phyloP scores from a whole-genome alignment of 2,888 invertebrate species.

The Dasypolia templi region DNA sequence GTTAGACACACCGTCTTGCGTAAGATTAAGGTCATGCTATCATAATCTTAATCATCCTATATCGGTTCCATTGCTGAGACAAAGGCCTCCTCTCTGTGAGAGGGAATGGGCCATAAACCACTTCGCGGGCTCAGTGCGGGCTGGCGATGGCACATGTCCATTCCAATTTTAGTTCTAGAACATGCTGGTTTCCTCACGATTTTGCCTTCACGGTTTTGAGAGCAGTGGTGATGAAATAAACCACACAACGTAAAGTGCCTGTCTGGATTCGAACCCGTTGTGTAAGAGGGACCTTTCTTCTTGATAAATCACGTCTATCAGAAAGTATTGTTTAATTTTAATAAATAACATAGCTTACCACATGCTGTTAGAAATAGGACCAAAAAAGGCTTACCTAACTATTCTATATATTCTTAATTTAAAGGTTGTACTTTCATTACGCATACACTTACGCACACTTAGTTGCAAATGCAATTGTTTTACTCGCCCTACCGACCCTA shows the following conservation, averaged over 20 bases:
- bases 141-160: neutral
- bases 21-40: neutral
- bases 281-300: no score
- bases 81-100: neutral
- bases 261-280: neutral
- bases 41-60: neutral
- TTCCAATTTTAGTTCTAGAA: neutral
- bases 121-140: neutral
- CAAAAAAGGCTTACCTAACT: neutral
- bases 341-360: neutral
- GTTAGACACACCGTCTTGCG: no score
- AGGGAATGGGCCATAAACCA: neutral
- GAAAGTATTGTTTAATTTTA: neutral
- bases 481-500: neutral
- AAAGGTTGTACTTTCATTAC: neutral
- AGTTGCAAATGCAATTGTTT: constrained; percentile 14
- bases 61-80: neutral
- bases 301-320: neutral
- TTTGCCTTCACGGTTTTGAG: neutral
- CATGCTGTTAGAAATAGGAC: neutral
- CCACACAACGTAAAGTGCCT: neutral
- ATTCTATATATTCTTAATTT: constrained; percentile 24
- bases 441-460: no score
- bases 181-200: neutral
- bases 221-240: neutral